Percentiles rank a stretch among this genome's conserved stretches.
phyloP scores from a whole-genome alignment of 2,888 invertebrate species.

The Euplexia lucipara region DNA sequence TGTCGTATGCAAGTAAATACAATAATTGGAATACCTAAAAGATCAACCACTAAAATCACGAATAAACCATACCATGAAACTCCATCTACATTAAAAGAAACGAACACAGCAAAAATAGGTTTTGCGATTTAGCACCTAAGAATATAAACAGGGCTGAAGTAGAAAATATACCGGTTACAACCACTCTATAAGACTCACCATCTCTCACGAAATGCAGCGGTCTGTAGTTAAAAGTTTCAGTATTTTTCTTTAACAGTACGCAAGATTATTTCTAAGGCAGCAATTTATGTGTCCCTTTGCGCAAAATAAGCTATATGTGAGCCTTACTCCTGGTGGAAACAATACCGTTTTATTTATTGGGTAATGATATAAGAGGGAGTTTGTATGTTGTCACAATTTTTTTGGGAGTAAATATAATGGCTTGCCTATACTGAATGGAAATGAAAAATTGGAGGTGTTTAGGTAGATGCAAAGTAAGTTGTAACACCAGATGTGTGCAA shows the following conservation, averaged over 20 bases:
- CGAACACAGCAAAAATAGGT: not conserved
- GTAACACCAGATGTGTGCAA: too few relatives aligned
- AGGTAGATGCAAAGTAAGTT: too few relatives aligned
- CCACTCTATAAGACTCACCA: slow-evolving; percentile 14
- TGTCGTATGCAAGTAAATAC: too few relatives aligned
- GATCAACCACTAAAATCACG: not conserved
- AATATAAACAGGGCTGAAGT: slow-evolving; percentile 10
- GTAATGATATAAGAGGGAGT: slow-evolving; percentile 62
- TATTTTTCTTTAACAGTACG: slow-evolving; percentile 52
- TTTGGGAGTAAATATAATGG: not conserved
- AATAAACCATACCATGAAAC: not conserved
- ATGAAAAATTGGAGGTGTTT: not conserved
- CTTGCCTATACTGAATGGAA: not conserved
- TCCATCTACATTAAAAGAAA: not conserved
- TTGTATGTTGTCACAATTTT: slow-evolving; percentile 26
- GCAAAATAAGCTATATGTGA: slow-evolving; percentile 54
- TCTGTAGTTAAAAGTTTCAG: slow-evolving; percentile 58
- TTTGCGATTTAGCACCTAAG: slow-evolving; percentile 12
- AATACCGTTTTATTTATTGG: slow-evolving; percentile 68
- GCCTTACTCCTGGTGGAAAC: slow-evolving; percentile 62
- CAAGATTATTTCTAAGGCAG: slow-evolving; percentile 62
- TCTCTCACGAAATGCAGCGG: slow-evolving; percentile 50
- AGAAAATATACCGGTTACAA: slow-evolving; percentile 25
- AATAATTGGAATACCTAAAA: not conserved
- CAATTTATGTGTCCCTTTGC: slow-evolving; percentile 65